Percentiles rank a stretch among this genome's conserved stretches.
These are phyloP conservation scores for Drosophila helvetica DNA, from an alignment of 2,888 invertebrate genomes.

Conservation along the genomic window DNA sequence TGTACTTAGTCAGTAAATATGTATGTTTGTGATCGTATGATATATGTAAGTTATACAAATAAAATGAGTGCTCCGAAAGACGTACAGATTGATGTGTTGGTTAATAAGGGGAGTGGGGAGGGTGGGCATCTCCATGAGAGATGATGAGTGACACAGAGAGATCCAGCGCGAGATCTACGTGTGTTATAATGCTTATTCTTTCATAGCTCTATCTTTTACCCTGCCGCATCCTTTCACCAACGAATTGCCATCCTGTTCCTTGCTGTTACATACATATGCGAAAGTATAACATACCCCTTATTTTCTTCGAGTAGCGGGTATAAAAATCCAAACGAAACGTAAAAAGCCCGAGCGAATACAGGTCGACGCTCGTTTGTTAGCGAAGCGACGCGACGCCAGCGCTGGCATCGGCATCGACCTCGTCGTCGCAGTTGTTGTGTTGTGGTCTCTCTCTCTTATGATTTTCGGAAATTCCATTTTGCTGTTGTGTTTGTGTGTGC, in stretches of 20 bases:
- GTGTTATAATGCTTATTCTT: too few relatives aligned
- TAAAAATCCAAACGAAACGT: slow-evolving; percentile 65
- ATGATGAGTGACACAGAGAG: too few relatives aligned
- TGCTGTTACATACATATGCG: neutral
- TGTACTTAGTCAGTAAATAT: neutral
- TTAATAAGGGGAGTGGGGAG: too few relatives aligned
- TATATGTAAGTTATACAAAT: too few relatives aligned
- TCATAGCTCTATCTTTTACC: too few relatives aligned
- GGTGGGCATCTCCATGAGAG: too few relatives aligned
- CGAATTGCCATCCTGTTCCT: neutral
- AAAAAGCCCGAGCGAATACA: slow-evolving; percentile 80
- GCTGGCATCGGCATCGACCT: slow-evolving; percentile 47
- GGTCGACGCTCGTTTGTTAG: slow-evolving; percentile 68
- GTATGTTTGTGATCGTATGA: too few relatives aligned
- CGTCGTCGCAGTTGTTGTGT: slow-evolving; percentile 56
- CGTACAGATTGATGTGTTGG: too few relatives aligned
- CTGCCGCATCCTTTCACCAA: neutral
- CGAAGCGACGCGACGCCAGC: slow-evolving; percentile 49
- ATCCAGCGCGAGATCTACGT: too few relatives aligned
- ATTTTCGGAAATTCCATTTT: slow-evolving; percentile 77
- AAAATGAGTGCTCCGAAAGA: too few relatives aligned
- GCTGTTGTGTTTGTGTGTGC: neutral
- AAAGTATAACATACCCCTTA: neutral
- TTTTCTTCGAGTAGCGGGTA: neutral
- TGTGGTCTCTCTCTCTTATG: slow-evolving; percentile 53